These are phyloP conservation scores for Hydrozoanthus gracilis DNA, from an alignment of 92 coral and sea anemone species.

Conservation along the genomic window DNA sequence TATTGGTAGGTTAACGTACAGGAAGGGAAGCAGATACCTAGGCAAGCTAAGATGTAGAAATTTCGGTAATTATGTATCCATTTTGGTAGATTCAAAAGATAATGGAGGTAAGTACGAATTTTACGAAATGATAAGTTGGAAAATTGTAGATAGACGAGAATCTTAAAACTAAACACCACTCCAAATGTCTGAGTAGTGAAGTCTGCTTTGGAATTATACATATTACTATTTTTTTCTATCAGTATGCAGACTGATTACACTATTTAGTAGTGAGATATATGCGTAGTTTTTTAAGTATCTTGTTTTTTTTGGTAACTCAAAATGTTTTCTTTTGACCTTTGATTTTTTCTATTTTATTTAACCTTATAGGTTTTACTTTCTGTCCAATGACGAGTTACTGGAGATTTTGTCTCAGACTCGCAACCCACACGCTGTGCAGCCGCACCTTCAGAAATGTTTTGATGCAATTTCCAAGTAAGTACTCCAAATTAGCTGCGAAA, in stretches of 20 bases:
- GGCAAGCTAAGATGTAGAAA: background rate
- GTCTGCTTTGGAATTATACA: too few species aligned
- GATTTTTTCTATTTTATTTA: background rate
- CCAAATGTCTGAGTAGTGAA: too few species aligned
- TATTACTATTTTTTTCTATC: too few species aligned
- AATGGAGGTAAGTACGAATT: background rate
- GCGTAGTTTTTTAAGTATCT: too few species aligned
- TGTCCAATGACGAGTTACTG: constrained; percentile 94
- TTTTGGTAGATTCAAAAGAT: background rate
- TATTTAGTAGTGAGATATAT: too few species aligned
- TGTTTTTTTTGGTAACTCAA: background rate
- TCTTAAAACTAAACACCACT: too few species aligned
- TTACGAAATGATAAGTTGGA: too few species aligned
- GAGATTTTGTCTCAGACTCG: constrained; percentile 98
- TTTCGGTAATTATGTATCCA: background rate
- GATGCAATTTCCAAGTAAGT: constrained; percentile 97
- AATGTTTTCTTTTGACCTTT: background rate
- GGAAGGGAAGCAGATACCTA: background rate
- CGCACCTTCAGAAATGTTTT: constrained; percentile 98
- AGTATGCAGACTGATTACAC: too few species aligned
- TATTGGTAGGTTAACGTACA: background rate
- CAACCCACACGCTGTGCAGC: constrained; percentile 98
- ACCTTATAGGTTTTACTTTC: constrained; percentile 81
- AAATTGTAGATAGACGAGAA: too few species aligned
- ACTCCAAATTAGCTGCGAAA: background rate